These are phyloP conservation scores for Entelurus aequoreus DNA, from an alignment of 2,113 vertebrate genomes.

Conservation along the genomic window DNA sequence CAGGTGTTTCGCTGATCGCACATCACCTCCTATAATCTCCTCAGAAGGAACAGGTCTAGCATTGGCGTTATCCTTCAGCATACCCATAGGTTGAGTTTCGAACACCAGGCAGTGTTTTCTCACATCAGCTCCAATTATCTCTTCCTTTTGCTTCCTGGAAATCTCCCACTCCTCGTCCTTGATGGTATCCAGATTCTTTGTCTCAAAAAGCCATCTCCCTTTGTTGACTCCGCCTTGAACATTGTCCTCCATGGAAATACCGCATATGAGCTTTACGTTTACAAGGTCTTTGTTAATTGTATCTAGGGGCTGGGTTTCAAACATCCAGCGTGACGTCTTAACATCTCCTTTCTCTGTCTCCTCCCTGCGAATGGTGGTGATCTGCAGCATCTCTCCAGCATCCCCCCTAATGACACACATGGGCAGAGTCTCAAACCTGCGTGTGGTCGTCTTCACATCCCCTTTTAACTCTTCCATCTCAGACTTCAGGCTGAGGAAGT, in stretches of 20 bases:
- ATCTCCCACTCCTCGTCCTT: constrained; percentile 79
- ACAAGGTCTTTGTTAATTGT: constrained; percentile 78
- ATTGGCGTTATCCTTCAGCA: constrained; percentile 75
- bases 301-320: constrained; percentile 82
- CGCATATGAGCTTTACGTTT: constrained; percentile 76
- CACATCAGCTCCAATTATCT: constrained; percentile 81
- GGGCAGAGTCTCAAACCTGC: constrained; percentile 81
- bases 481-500: constrained; percentile 79
- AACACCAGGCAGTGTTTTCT: constrained; percentile 82
- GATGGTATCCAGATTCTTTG: constrained; percentile 80
- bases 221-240: constrained; percentile 69
- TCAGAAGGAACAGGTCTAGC: constrained; percentile 54
- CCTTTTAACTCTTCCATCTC: constrained; percentile 83
- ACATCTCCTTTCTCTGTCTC: constrained; percentile 80
- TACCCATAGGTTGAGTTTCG: constrained; percentile 83
- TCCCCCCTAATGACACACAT: constrained; percentile 80
- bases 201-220: constrained; percentile 84
- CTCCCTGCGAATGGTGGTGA: constrained; percentile 79
- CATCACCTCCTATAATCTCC: constrained; percentile 82
- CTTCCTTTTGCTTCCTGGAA: constrained; percentile 70
- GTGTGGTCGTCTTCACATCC: constrained; percentile 78
- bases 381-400: constrained; percentile 81
- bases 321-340: constrained; percentile 79
- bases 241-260: constrained; percentile 80
- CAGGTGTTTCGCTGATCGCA: constrained; percentile 76